Conservation (phyloP, 2,113 vertebrate genomes). For the Bolborhynchus lineola region DNA sequence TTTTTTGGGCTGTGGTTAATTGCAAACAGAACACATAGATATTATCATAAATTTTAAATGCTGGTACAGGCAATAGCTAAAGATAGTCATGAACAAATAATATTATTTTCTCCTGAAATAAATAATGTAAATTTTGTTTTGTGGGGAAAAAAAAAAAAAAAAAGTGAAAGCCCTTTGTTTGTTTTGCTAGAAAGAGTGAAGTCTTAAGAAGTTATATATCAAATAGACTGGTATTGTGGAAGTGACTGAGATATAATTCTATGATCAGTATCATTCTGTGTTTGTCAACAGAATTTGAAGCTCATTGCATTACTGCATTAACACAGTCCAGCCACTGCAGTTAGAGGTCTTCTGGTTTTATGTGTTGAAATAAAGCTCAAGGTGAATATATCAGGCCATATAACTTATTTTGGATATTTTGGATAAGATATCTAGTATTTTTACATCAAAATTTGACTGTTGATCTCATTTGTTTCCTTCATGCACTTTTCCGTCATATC, state of each 20-base stretch:
- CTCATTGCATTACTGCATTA: background rate
- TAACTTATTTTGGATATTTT: background rate
- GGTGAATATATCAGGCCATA: background rate
- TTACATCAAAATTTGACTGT: background rate
- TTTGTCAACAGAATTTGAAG: background rate
- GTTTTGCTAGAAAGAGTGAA: background rate
- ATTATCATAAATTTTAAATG: background rate
- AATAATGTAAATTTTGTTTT: background rate
- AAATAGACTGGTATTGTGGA: background rate
- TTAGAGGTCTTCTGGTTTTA: background rate
- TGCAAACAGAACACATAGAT: background rate
- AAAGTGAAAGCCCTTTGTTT: background rate
- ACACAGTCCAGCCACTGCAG: background rate
- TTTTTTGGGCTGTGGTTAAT: background rate
- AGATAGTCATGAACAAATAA: accelerated
- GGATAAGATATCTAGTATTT: background rate
- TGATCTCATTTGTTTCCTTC: background rate
- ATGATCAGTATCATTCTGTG: background rate
- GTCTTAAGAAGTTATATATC: background rate
- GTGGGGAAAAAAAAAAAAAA: accelerated
- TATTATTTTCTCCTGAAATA: background rate
- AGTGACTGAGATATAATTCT: background rate
- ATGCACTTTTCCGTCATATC: background rate
- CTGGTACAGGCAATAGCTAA: background rate
- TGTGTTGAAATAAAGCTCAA: background rate